Base-by-base conservation (phyloP, 2,113 vertebrate genomes). In the Albula glossodonta region DNA sequence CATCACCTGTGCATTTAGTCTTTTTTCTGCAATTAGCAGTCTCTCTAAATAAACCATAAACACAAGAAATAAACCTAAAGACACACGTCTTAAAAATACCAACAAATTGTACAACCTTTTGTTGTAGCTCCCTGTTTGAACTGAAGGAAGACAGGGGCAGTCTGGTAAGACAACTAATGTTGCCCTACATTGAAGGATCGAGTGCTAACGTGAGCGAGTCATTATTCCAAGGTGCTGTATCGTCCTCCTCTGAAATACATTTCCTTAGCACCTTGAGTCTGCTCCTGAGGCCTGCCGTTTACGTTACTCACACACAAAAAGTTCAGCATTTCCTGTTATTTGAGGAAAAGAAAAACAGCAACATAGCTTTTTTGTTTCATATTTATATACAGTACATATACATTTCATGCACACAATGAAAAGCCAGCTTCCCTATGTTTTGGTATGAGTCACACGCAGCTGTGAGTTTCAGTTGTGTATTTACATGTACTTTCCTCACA, bases 401-500 rank as follows among this genome's bases (percentile, higher is more conserved):
- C 93, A 93, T 90, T 92, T 95, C 94, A 96, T 95, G 94, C 94
- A 95, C 93, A 95, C 92, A 92, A 93, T 93, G 92, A 94, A 95
- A 89, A 94, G 92, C 93, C 92, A 95, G 93, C 93, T 93, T 95
- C 93, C 94, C 93, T 90, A 91, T 89, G 92, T 92, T 93, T 94
- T 91, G 91, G 92, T 93, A 92, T 93, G 91, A 92, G 90, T 92
- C 92, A 93, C 92, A 92, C 89, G 88, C 92, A 91, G 89, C 91
- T 92, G 92, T 91, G 89, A 92, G 91, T 92, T 90, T 94, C 91
- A 91, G 89, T 93, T 94, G 91, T 92, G 89, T 89, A 91, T 86
- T 78, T 81, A 85, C n/a, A 82, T 17, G 88, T 84, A 84, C 90
- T 88, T 83, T 22, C 51, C 79, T 77, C 31, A 84, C 83, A 87